A percentile compares a stretch with the other conserved stretches of the same genome.
These are phyloP conservation scores for Thalassophryne amazonica DNA, from an alignment of 2,797 vertebrate genomes.

Conservation along the genomic window DNA sequence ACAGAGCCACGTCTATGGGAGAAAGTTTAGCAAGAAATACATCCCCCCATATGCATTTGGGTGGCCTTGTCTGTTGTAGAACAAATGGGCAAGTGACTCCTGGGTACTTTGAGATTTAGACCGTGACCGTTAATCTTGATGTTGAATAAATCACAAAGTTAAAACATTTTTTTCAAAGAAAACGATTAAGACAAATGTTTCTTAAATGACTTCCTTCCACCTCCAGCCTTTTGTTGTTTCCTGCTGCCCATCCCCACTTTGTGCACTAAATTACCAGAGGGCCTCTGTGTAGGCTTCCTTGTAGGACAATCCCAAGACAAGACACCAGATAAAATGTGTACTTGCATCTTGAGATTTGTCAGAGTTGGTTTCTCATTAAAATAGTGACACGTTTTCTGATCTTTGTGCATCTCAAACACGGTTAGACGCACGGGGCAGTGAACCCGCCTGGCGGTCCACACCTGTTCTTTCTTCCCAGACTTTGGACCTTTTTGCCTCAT, in stretches of 20 bases:
- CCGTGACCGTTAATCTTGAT: neutral
- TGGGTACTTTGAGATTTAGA: too few relatives aligned
- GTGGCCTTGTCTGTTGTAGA: too few relatives aligned
- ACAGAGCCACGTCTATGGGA: too few relatives aligned
- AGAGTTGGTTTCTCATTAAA: neutral
- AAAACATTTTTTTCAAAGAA: neutral
- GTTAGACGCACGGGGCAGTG: neutral
- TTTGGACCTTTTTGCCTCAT: constrained; percentile 51
- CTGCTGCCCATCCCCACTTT: neutral
- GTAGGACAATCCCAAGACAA: neutral
- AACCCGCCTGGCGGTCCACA: constrained; percentile 53
- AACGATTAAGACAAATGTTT: neutral
- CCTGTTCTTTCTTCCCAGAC: constrained; percentile 58
- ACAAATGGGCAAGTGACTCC: too few relatives aligned
- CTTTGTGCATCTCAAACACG: neutral
- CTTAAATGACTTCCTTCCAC: neutral
- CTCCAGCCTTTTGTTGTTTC: neutral
- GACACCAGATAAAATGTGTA: neutral
- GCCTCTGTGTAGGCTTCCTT: neutral
- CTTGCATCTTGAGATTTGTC: neutral
- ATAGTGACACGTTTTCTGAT: neutral
- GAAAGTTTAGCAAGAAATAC: too few relatives aligned
- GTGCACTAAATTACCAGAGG: neutral
- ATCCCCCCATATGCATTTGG: too few relatives aligned
- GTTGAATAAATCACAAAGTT: neutral